Base-by-base conservation (phyloP, 2,113 vertebrate species). In the Todiramphus saurophagus region DNA sequence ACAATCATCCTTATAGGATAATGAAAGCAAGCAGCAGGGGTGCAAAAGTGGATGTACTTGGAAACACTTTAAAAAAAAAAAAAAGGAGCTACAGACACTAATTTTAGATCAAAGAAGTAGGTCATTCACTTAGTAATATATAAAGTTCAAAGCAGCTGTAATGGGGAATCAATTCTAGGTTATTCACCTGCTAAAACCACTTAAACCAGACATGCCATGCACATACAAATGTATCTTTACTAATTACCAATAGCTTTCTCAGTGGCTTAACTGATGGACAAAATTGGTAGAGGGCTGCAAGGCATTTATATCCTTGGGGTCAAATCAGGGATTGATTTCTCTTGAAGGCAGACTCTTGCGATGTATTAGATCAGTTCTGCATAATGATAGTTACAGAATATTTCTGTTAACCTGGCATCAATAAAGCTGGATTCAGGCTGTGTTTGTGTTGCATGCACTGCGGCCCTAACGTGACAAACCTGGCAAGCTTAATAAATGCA, bases 71-170 rank as follows among this genome's bases (percentile, higher is more conserved):
- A 50, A 58, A 58, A 92, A 93, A 90, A 50, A 58, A 58, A 92
- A n/a, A 93, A 89, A 28, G 24, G 73, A 94, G 48, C 14, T 51
- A 41, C 24, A 39, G 33, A 81, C 33, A 50, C 66, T 94, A 79
- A 94, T 92, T 95, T 93, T 92, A 95, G 77, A 91, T 87, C 69
- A 92, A 89, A 96, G 77, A 76, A 94, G 56, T 67, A 94, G 62
- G 53, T 76, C 80, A 91, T 63, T 73, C 73, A 79, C 53, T 88
- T 53, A 89, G 68, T 63, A 68, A 85, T 69, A 95, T 18, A 37
- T 25, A 53, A 87, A 68, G 56, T 87, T 87, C 85, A 85, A 92
- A 95, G 67, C 51, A 79, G 73, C 37, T 43, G 35, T 39, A 79
- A 60, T 28, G 13, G 28, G 48, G 53, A 94, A 95, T 76, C 15